Evolutionary conservation across 2,113 vertebrate species (phyloP).

Genomic region (Tichodroma muraria): DNA sequence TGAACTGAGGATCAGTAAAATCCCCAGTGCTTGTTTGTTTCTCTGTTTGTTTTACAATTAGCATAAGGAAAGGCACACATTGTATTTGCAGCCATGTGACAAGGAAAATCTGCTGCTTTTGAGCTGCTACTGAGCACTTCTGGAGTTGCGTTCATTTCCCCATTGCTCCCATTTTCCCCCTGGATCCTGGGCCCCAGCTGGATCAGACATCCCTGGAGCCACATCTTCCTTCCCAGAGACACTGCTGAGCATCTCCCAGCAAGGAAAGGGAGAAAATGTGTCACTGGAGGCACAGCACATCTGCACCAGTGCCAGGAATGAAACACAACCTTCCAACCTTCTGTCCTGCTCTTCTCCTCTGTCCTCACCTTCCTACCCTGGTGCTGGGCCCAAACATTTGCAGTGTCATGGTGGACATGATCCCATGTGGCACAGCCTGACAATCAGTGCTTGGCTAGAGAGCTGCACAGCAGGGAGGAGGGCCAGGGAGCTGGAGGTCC

Average conservation of each 20-base stretch:
- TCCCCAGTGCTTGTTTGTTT: neutral
- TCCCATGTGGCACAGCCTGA: neutral
- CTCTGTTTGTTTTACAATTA: neutral
- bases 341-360: neutral
- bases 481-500: neutral
- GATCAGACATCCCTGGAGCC: neutral
- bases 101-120: neutral
- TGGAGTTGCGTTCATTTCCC: neutral
- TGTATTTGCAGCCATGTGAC: neutral
- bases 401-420: neutral
- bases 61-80: neutral
- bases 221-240: neutral
- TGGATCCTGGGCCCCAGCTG: neutral
- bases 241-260: rapidly evolving
- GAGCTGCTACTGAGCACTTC: neutral
- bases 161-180: rapidly evolving
- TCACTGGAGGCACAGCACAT: neutral
- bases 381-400: neutral
- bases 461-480: neutral
- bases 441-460: neutral
- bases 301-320: rapidly evolving
- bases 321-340: neutral
- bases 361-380: neutral
- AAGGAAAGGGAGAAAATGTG: neutral
- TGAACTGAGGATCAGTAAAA: neutral